A percentile compares a stretch with the other conserved stretches of the same genome.
phyloP scores from a whole-genome alignment of 37 sponge, comb jelly and placozoan species.

The Agelas oroides region DNA sequence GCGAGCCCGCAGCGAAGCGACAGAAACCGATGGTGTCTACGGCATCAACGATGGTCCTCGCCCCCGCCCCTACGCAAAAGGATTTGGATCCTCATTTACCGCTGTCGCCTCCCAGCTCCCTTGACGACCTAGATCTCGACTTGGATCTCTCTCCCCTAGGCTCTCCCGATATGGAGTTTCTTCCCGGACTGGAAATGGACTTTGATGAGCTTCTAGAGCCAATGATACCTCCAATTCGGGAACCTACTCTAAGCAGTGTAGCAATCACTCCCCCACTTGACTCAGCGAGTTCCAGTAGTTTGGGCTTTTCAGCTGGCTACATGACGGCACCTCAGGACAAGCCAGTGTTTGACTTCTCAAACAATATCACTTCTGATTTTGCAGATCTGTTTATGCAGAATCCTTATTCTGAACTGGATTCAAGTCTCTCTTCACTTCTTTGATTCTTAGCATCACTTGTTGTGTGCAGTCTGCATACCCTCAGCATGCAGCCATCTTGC shows the following conservation, averaged over 20 bases:
- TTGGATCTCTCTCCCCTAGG: slow-evolving; percentile 48
- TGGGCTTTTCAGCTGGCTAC: slow-evolving; percentile 2
- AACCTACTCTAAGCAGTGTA: slow-evolving; percentile 1
- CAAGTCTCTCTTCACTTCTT: slow-evolving; percentile 33
- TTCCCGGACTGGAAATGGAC: slow-evolving; percentile 43
- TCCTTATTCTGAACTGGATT: slow-evolving; percentile 53
- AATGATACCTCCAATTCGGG: not conserved
- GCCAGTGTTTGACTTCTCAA: slow-evolving; percentile 60
- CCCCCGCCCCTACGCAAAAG: too few species aligned
- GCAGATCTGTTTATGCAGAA: slow-evolving; percentile 68
- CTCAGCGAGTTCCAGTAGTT: slow-evolving; percentile 17
- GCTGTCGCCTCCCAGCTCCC: slow-evolving; percentile 59
- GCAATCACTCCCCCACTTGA: slow-evolving; percentile 28
- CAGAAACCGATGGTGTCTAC: not conserved
- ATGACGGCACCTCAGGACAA: slow-evolving; percentile 1
- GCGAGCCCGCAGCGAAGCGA: slow-evolving; percentile 5
- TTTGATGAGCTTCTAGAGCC: slow-evolving; percentile 69
- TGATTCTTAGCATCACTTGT: not conserved
- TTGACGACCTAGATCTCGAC: slow-evolving; percentile 48
- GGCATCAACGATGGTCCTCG: too few species aligned
- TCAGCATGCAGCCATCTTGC: too few species aligned
- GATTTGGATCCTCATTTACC: slow-evolving; percentile 31
- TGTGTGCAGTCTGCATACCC: not conserved
- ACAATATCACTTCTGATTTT: slow-evolving; percentile 56
- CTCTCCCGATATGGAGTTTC: slow-evolving; percentile 39